Evolutionary conservation across 2,888 invertebrate species (phyloP), one percentile per base, ranked within the genome.

Genomic region (Callimorpha dominula): DNA sequence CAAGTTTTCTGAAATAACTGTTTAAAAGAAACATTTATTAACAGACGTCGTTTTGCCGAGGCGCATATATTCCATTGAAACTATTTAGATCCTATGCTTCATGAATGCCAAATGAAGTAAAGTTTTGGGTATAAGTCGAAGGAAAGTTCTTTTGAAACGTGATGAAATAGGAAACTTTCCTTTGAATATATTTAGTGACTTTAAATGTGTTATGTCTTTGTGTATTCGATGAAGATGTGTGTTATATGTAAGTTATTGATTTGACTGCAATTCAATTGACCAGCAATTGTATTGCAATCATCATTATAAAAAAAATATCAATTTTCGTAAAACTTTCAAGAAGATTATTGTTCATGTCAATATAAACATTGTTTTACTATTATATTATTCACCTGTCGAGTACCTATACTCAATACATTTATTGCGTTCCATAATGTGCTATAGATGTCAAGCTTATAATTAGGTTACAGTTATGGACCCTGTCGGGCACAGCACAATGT

Each of bases 51-150:
- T 74, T 71, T 79, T 74, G 73, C 74, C 75, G 72, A 74, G 75
- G 72, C 69, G 77, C 80, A 86, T 31, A 46, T 90, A 88, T 86
- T 86, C 88, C 82, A 87, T 83, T 74, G 81, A 87, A 89, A 88
- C 86, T 87, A 88, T 87, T 89, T 88, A 85, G 85, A 83, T 82
- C 79, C 84, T 81, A 81, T 87, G 87, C 87, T 84, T 84, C 86
- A 89, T 90, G 90, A 90, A 90, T 90, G 88, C 86, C 86, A 86
- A 90, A 89, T 88, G 88, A 87, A 87, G 81, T 82, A 83, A 89
- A 88, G 85, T 87, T 90, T 88, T 82, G 82, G 84, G 84, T 77
- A 82, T 83, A 81, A 85, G 86, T 89, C 86, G 87, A 86, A 87
- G 80, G 82, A 86, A 88, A 86, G 79, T 89, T 88, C 82, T 83